These are phyloP conservation scores for Drosophila neonasuta DNA, from an alignment of 2,888 invertebrate genomes.

Conservation along the genomic window DNA sequence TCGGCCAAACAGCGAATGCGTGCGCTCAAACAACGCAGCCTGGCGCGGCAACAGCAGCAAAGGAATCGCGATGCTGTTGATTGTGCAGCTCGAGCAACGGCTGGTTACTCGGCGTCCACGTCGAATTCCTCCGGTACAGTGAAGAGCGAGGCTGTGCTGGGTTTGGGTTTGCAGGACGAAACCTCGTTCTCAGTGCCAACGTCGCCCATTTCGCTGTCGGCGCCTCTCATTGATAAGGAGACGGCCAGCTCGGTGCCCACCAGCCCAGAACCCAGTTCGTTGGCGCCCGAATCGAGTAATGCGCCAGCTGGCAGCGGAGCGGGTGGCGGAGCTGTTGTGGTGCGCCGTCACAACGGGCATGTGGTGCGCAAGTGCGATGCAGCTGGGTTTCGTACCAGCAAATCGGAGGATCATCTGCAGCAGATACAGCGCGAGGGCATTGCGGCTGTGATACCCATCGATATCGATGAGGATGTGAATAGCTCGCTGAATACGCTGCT, in stretches of 20 bases:
- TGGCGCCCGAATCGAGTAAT: slow-evolving; percentile 81
- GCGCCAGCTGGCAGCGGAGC: slow-evolving; percentile 82
- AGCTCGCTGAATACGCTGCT: slow-evolving; percentile 95
- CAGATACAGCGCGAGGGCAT: slow-evolving; percentile 84
- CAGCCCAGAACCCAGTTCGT: slow-evolving; percentile 84
- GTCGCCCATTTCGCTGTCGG: slow-evolving; percentile 83
- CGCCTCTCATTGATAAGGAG: slow-evolving; percentile 82
- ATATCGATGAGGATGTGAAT: slow-evolving; percentile 96
- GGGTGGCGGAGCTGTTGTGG: slow-evolving; percentile 58
- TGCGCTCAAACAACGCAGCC: slow-evolving; percentile 74
- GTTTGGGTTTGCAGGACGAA: slow-evolving; percentile 74
- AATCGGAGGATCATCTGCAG: slow-evolving; percentile 96
- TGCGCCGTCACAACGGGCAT: slow-evolving; percentile 83
- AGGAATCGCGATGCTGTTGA: slow-evolving; percentile 72
- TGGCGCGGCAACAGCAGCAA: slow-evolving; percentile 67
- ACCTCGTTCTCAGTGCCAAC: slow-evolving; percentile 83
- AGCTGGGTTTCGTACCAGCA: slow-evolving; percentile 92
- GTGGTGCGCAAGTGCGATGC: slow-evolving; percentile 83
- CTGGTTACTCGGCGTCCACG: slow-evolving; percentile 55
- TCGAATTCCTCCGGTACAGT: slow-evolving; percentile 82
- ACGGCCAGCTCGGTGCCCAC: slow-evolving; percentile 86
- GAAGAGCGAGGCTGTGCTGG: slow-evolving; percentile 74
- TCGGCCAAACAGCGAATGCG: slow-evolving; percentile 77
- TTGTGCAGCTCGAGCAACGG: slow-evolving; percentile 52
- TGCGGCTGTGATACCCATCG: slow-evolving; percentile 92